Conservation (phyloP, 2,113 vertebrate genomes). For the Aspiorhynchus laticeps region DNA sequence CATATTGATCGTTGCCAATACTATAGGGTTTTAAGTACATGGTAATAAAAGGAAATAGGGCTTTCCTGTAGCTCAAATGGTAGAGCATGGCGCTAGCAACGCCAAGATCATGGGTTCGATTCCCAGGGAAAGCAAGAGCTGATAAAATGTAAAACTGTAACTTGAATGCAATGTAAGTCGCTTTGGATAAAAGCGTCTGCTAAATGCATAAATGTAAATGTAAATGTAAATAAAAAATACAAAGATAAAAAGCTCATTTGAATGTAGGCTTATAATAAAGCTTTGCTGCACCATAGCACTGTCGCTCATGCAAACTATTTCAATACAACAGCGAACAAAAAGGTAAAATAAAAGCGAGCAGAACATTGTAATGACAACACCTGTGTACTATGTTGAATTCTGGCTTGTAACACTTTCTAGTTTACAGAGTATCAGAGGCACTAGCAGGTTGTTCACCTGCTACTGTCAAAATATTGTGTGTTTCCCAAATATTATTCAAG, state of each 20-base stretch:
- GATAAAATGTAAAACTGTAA: no score
- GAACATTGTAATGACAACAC: slow-evolving; percentile 72
- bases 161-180: no score
- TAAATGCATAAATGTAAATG: no score
- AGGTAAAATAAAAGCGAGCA: slow-evolving; percentile 68
- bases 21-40: slow-evolving; percentile 64
- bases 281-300: slow-evolving; percentile 65
- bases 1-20: slow-evolving; percentile 68
- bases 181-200: no score
- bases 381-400: slow-evolving; percentile 71
- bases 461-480: slow-evolving; percentile 55
- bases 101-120: no score
- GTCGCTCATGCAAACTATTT: slow-evolving; percentile 68
- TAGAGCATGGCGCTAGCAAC: no score
- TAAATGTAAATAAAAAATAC: no score
- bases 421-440: slow-evolving; percentile 71
- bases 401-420: slow-evolving; percentile 70
- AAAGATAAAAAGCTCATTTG: slow-evolving; percentile 69
- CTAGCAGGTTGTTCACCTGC: slow-evolving; percentile 63
- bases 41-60: no score
- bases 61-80: no score
- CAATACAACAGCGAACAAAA: slow-evolving; percentile 65
- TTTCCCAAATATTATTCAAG: slow-evolving; percentile 79
- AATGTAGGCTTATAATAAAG: slow-evolving; percentile 56
- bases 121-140: no score